phyloP scores from a whole-genome alignment of 2,113 vertebrate species.

The Mus musculus region DNA sequence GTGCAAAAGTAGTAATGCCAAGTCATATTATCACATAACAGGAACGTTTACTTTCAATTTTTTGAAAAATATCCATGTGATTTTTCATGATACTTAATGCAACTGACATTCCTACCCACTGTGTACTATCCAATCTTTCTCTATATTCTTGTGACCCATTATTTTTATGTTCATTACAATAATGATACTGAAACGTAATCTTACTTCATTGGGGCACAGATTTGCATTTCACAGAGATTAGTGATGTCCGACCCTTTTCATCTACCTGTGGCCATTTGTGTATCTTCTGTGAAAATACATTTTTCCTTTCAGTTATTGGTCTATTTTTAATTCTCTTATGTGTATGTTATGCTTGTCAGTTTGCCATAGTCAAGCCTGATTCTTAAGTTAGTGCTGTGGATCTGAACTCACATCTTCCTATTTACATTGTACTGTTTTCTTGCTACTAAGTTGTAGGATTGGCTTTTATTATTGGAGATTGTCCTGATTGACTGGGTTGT shows the following conservation, averaged over 20 bases:
- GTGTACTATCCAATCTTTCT: background rate
- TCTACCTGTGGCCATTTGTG: background rate
- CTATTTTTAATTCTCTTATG: background rate
- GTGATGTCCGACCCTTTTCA: background rate
- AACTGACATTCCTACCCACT: background rate
- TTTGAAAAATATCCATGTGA: background rate
- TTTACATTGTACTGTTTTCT: background rate
- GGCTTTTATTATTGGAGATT: background rate
- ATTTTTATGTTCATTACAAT: background rate
- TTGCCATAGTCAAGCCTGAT: background rate
- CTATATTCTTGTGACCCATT: background rate
- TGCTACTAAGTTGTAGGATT: background rate
- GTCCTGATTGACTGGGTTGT: background rate
- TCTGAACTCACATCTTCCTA: background rate
- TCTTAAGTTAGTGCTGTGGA: background rate
- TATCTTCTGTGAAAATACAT: background rate
- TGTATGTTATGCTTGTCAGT: background rate
- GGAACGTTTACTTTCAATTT: too few relatives aligned
- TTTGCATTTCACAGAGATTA: background rate
- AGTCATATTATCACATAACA: too few relatives aligned
- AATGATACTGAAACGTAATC: background rate
- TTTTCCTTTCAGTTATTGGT: background rate
- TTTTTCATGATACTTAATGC: background rate
- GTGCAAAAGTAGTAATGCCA: background rate
- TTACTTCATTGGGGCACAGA: background rate